Conservation (phyloP, 1,140 invertebrate species). For the Hycleus cichorii region DNA sequence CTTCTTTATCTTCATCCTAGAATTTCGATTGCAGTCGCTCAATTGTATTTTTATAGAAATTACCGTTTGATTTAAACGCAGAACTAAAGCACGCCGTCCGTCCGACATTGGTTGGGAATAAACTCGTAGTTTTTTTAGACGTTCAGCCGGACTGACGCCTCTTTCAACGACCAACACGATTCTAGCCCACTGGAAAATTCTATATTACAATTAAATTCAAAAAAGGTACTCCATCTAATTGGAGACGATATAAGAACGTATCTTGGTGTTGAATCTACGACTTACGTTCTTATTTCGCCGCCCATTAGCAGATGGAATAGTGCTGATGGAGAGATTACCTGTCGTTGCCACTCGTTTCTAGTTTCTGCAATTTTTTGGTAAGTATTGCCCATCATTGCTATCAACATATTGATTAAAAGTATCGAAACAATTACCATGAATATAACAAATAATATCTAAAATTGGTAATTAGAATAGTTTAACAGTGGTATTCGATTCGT, state of each 20-base stretch:
- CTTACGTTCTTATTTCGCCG: too few relatives aligned
- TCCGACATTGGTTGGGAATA: slow-evolving; percentile 97
- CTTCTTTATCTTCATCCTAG: slow-evolving; percentile 83
- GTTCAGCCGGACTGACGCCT: slow-evolving; percentile 80
- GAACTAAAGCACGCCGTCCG: slow-evolving; percentile 76
- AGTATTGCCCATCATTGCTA: slow-evolving; percentile 99
- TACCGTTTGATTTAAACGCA: slow-evolving; percentile 77
- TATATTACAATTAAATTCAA: too few relatives aligned
- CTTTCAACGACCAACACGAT: slow-evolving; percentile 95
- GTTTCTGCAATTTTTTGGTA: slow-evolving; percentile 97
- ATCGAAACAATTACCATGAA: slow-evolving; percentile 96
- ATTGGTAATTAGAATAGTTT: slow-evolving; percentile 15
- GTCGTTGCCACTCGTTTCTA: slow-evolving; percentile 95
- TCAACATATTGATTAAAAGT: slow-evolving; percentile 95
- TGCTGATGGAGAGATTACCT: slow-evolving; percentile 36
- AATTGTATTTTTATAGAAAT: slow-evolving; percentile 22
- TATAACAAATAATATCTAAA: slow-evolving; percentile 81
- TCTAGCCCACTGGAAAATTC: slow-evolving; percentile 67
- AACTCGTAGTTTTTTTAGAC: slow-evolving; percentile 73
- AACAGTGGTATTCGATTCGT: too few relatives aligned
- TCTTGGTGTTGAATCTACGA: too few relatives aligned
- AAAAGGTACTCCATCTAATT: too few relatives aligned
- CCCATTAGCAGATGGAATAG: too few relatives aligned
- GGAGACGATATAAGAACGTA: too few relatives aligned
- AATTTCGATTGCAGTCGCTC: slow-evolving; percentile 12